Percentiles rank a stretch among this genome's conserved stretches.
Conservation (phyloP, 2,797 vertebrate genomes). For the Catharus ustulatus region DNA sequence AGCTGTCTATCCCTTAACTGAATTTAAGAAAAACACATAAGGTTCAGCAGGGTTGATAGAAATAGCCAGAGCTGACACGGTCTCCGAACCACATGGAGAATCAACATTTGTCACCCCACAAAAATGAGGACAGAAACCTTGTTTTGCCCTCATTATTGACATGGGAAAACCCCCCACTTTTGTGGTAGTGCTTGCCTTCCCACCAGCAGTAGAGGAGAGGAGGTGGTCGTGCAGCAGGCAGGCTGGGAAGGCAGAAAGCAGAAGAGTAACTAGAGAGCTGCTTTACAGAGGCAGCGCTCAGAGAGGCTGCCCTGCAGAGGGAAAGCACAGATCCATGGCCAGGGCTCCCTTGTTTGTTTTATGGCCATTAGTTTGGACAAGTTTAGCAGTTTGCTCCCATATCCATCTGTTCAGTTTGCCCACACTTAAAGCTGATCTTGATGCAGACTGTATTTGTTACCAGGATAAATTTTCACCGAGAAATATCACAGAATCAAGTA, state of each 20-base stretch:
- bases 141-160: neutral
- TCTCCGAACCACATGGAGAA: neutral
- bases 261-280: neutral
- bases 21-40: neutral
- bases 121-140: neutral
- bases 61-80: neutral
- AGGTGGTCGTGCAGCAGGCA: neutral
- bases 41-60: neutral
- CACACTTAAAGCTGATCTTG: neutral
- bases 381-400: neutral
- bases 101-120: neutral
- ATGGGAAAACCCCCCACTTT: rapidly evolving
- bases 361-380: neutral
- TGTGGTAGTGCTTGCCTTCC: neutral
- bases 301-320: neutral
- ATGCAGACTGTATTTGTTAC: neutral
- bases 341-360: neutral
- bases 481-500: neutral
- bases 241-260: neutral
- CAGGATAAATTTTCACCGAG: neutral
- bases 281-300: neutral
- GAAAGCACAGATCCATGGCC: neutral
- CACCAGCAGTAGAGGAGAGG: neutral
- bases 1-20: neutral
- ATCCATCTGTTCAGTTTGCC: neutral